Evolutionary conservation across 2,113 vertebrate genomes (phyloP).

Genomic region (Tragelaphus buxtoni): DNA sequence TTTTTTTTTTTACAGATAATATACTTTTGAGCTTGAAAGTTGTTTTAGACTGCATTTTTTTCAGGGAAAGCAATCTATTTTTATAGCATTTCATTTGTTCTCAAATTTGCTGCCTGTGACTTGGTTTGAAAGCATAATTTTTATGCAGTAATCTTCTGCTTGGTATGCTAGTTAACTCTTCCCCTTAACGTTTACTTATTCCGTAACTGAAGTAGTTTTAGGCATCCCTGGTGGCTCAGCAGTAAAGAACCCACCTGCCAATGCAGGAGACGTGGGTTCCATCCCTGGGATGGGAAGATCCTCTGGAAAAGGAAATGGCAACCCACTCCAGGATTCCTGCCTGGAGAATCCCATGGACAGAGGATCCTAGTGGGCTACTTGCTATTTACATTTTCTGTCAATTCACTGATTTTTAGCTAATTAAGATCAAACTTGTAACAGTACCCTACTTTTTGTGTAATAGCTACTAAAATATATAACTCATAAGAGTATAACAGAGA

Average conservation of each 20-base stretch:
- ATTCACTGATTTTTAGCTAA: neutral
- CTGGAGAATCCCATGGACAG: neutral
- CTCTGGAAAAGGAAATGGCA: neutral
- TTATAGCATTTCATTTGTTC: constrained; percentile 17
- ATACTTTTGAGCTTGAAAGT: neutral
- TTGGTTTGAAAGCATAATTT: neutral
- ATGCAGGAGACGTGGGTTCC: neutral
- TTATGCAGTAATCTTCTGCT: neutral
- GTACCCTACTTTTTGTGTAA: neutral
- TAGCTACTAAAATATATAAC: constrained; percentile 7
- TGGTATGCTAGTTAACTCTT: neutral
- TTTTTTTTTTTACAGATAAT: neutral
- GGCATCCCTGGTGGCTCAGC: neutral
- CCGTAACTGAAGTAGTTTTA: neutral
- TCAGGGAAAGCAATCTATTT: neutral
- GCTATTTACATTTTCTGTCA: neutral
- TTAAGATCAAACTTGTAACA: neutral
- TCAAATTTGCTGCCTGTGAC: neutral
- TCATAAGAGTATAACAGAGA: neutral
- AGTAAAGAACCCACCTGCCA: neutral
- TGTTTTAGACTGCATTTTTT: neutral
- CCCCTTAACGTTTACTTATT: neutral
- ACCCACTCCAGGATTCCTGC: neutral
- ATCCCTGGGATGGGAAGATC: neutral
- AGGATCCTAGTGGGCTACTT: neutral